A percentile compares a stretch with the other conserved stretches of the same genome.
These are phyloP conservation scores for Pseudorhombus dupliciocellatus DNA, from an alignment of 2,113 vertebrate species.

Conservation along the genomic window DNA sequence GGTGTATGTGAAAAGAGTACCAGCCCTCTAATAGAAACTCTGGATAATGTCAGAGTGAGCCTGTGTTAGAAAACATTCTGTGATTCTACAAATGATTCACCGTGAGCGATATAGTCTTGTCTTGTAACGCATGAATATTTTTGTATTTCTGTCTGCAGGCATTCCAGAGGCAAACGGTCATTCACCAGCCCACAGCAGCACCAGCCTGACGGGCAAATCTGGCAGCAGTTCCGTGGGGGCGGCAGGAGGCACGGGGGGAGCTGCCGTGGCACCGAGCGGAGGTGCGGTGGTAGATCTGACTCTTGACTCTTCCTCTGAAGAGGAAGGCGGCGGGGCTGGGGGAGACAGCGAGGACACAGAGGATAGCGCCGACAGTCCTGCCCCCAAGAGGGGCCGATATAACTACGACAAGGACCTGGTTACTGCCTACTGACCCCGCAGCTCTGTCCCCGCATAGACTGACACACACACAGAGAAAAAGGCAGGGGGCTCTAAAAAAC, in stretches of 20 bases:
- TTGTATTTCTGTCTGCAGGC: conserved; percentile 73
- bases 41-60: too few relatives aligned
- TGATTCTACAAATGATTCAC: too few relatives aligned
- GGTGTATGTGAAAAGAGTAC: too few relatives aligned
- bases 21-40: too few relatives aligned
- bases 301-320: conserved; percentile 94
- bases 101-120: too few relatives aligned
- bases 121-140: neutral
- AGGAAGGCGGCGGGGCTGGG: conserved; percentile 85
- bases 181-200: conserved; percentile 83
- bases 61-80: too few relatives aligned
- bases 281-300: conserved; percentile 95
- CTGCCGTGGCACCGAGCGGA: conserved; percentile 68
- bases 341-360: conserved; percentile 95
- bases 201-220: conserved; percentile 87
- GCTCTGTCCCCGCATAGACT: conserved; percentile 68
- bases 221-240: conserved; percentile 76
- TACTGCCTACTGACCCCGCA: conserved; percentile 91
- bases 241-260: conserved; percentile 57
- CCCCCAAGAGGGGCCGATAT: conserved; percentile 91
- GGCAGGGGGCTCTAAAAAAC: conserved; percentile 60
- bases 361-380: conserved; percentile 89
- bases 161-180: conserved; percentile 88
- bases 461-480: conserved; percentile 63
- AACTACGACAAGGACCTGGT: conserved; percentile 95